A percentile compares a stretch with the other conserved stretches of the same genome.
Evolutionary conservation across 2,888 invertebrate genomes (phyloP).

Genomic region (Idaea dimidiata): DNA sequence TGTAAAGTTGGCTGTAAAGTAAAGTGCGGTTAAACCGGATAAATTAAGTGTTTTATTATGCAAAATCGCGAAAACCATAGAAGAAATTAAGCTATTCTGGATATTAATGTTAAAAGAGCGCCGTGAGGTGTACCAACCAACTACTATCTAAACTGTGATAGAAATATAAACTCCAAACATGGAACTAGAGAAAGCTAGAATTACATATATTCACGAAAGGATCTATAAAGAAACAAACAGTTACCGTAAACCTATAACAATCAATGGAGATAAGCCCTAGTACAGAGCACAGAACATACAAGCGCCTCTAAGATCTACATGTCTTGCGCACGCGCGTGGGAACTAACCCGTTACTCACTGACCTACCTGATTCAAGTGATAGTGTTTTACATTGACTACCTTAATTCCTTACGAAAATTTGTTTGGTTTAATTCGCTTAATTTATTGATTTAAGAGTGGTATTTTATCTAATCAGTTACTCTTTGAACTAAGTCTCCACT

Average conservation of each 20-base stretch:
- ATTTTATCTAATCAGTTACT: too few relatives aligned
- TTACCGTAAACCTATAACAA: background rate
- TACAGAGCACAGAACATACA: conserved; percentile 20
- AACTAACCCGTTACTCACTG: conserved; percentile 39
- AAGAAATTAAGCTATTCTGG: too few relatives aligned
- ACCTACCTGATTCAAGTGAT: conserved; percentile 6
- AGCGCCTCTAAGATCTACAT: conserved; percentile 41
- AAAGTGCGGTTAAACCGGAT: too few relatives aligned
- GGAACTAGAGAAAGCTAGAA: background rate
- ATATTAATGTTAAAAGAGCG: too few relatives aligned
- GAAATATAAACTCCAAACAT: background rate
- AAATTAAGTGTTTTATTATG: too few relatives aligned
- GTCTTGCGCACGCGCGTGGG: conserved; percentile 47
- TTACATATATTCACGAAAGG: background rate
- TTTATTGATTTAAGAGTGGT: too few relatives aligned
- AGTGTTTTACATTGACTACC: background rate
- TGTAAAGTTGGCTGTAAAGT: too few relatives aligned
- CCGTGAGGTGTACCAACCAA: too few relatives aligned
- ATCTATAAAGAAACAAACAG: background rate
- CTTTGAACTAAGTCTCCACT: too few relatives aligned
- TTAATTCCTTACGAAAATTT: background rate
- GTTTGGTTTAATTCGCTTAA: background rate
- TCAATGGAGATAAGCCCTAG: background rate
- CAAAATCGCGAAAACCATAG: too few relatives aligned
- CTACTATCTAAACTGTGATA: too few relatives aligned